These are phyloP conservation scores for Marcusenius ussheri DNA, from an alignment of 2,113 vertebrate species.

Conservation along the genomic window DNA sequence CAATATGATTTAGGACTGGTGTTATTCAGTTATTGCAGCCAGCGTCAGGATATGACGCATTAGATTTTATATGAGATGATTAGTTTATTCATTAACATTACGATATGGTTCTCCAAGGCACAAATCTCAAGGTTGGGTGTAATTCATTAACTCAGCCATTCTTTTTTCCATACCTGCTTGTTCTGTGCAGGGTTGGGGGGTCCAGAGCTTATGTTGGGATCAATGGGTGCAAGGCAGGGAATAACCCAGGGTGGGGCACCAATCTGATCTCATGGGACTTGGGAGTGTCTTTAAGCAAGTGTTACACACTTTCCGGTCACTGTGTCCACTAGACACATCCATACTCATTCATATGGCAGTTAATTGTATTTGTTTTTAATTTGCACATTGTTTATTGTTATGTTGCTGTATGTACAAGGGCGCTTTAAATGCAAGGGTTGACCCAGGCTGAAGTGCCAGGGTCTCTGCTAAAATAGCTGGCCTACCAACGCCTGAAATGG, in stretches of 20 bases:
- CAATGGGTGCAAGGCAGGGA: neutral
- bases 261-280: neutral
- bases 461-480: neutral
- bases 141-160: neutral
- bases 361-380: neutral
- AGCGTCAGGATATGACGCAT: neutral
- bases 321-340: neutral
- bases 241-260: neutral
- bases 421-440: neutral
- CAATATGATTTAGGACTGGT: slow-evolving; percentile 16
- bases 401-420: neutral
- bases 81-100: slow-evolving; percentile 19
- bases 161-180: neutral
- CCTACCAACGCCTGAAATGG: neutral
- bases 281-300: neutral
- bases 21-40: slow-evolving; percentile 14
- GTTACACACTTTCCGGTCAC: neutral
- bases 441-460: neutral
- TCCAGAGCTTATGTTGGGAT: neutral
- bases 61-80: slow-evolving; percentile 9
- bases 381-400: neutral
- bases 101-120: neutral
- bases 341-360: neutral
- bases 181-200: neutral
- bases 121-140: neutral